Percentiles rank a stretch among this genome's conserved stretches.
Conservation (phyloP, 1,140 invertebrate species). For the Drosophila persimilis region DNA sequence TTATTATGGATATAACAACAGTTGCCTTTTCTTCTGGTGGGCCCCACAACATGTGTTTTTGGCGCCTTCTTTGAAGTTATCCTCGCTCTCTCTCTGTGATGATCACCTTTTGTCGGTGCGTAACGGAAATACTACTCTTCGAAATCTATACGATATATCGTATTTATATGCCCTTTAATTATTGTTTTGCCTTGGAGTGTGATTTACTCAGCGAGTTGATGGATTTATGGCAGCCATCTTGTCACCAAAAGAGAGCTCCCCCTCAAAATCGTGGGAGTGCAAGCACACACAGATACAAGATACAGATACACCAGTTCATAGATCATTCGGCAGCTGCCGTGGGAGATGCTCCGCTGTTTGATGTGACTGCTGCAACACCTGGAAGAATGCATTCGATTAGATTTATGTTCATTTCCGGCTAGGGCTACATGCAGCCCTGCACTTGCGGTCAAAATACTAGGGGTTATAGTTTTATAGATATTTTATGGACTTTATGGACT, state of each 20-base stretch:
- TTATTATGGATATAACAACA: slow-evolving; percentile 64
- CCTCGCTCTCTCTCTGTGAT: slow-evolving; percentile 41
- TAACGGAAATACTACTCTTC: slow-evolving; percentile 72
- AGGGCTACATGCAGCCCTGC: too few relatives aligned
- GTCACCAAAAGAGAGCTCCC: slow-evolving; percentile 44
- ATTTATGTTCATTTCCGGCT: slow-evolving; percentile 62
- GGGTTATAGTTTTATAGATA: too few relatives aligned
- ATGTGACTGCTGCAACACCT: slow-evolving; percentile 63
- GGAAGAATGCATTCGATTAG: slow-evolving; percentile 66
- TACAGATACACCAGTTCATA: slow-evolving; percentile 38
- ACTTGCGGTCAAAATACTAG: too few relatives aligned
- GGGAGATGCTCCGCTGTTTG: slow-evolving; percentile 32
- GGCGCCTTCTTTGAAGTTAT: slow-evolving; percentile 59
- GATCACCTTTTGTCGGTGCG: slow-evolving; percentile 62
- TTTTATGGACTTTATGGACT: too few relatives aligned
- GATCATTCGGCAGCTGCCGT: slow-evolving; percentile 53
- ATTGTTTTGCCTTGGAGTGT: slow-evolving; percentile 44
- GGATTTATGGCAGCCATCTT: slow-evolving; percentile 78
- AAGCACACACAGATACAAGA: slow-evolving; percentile 4
- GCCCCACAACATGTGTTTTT: slow-evolving; percentile 67
- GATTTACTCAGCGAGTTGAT: slow-evolving; percentile 72
- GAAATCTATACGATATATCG: slow-evolving; percentile 27
- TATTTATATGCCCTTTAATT: slow-evolving; percentile 56
- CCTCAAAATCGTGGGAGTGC: slow-evolving; percentile 35
- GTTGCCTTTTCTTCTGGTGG: slow-evolving; percentile 56